Evolutionary conservation across 1,140 invertebrate species (phyloP).

Genomic region (Propsilocerus akamusi): DNA sequence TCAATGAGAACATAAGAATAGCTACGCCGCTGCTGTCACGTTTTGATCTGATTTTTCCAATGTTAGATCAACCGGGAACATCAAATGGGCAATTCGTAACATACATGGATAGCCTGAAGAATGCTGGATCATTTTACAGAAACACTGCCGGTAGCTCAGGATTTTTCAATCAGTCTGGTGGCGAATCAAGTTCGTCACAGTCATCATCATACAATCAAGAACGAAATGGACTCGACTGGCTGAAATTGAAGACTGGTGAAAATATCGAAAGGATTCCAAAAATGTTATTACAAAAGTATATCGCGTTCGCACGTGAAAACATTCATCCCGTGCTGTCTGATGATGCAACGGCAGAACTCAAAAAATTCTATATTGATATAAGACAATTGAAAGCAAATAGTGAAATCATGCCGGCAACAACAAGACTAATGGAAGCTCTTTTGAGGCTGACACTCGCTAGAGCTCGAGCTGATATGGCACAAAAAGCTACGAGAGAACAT

Average conservation of each 20-base stretch:
- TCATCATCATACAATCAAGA: background rate
- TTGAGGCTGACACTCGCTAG: constrained; percentile 76
- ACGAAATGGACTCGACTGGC: constrained; percentile 24
- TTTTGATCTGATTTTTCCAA: constrained; percentile 86
- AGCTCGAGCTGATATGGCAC: constrained; percentile 66
- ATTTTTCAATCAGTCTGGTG: background rate
- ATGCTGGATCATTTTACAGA: no score
- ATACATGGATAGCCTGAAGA: constrained; percentile 15
- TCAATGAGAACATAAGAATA: constrained; percentile 80
- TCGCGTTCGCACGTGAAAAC: constrained; percentile 79
- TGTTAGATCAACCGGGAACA: constrained; percentile 67
- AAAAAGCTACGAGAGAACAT: constrained; percentile 57
- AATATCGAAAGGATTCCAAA: constrained; percentile 51
- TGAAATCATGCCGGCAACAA: constrained; percentile 54
- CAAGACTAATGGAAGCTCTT: constrained; percentile 71
- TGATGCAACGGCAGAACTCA: constrained; percentile 47
- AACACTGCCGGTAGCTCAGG: background rate
- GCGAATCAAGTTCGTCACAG: background rate
- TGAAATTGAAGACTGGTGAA: constrained; percentile 39
- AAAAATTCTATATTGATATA: constrained; percentile 69
- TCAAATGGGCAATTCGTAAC: constrained; percentile 6
- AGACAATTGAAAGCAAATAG: constrained; percentile 39
- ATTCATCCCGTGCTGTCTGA: constrained; percentile 58
- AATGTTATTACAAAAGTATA: constrained; percentile 67
- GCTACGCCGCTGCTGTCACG: constrained; percentile 68